phyloP scores from a whole-genome alignment of 2,113 vertebrate species.

The Erythrolamprus reginae region DNA sequence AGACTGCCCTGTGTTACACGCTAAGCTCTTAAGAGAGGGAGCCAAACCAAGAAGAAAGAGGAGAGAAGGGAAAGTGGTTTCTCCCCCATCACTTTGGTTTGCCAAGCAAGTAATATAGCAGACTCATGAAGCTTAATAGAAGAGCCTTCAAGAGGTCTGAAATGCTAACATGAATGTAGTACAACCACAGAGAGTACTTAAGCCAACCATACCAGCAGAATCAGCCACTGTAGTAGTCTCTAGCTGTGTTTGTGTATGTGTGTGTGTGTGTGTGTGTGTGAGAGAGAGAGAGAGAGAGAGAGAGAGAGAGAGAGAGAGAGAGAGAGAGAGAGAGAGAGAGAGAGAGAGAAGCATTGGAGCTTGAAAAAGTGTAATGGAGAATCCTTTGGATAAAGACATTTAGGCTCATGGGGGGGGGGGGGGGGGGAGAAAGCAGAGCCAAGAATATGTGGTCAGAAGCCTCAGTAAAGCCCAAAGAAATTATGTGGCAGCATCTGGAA shows the following conservation, averaged over 20 bases:
- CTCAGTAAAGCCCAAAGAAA: background rate
- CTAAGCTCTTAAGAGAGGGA: background rate
- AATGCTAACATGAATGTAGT: background rate
- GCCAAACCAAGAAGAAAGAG: background rate
- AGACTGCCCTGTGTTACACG: background rate
- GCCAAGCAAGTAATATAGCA: background rate
- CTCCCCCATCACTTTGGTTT: background rate
- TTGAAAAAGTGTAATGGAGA: background rate
- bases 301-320: too few relatives aligned
- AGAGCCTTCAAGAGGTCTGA: background rate
- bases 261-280: too few relatives aligned
- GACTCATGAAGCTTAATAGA: background rate
- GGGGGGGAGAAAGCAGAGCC: background rate
- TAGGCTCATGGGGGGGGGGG: background rate
- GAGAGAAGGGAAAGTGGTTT: background rate
- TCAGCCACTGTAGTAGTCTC: background rate
- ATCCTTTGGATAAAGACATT: background rate
- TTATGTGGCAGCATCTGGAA: background rate
- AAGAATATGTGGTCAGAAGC: background rate
- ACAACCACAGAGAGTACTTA: background rate
- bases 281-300: background rate
- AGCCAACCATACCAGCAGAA: background rate
- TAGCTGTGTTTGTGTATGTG: too few relatives aligned
- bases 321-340: background rate
- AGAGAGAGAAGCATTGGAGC: background rate